Conservation (phyloP, 2,888 invertebrate species). For the Serripes groenlandicus region DNA sequence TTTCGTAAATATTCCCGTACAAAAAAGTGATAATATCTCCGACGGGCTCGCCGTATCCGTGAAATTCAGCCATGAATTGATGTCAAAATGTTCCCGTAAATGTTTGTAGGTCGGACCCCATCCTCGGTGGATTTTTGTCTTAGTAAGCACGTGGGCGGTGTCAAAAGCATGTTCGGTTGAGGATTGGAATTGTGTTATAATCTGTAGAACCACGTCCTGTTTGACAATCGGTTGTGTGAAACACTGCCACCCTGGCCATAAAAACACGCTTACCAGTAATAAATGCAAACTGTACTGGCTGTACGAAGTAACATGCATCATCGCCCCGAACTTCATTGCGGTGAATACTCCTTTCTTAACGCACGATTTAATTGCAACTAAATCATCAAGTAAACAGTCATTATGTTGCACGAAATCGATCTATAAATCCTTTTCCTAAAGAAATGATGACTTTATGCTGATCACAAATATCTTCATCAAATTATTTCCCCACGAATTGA, state of each 20-base stretch:
- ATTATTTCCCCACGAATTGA: too few species aligned
- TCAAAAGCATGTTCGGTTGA: constrained; percentile 32
- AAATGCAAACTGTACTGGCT: constrained; percentile 11
- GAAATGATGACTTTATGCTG: too few species aligned
- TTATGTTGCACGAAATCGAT: too few species aligned
- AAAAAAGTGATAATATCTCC: constrained; percentile 70
- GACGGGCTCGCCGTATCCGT: constrained; percentile 63
- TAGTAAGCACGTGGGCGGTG: constrained; percentile 40
- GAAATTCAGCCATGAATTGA: constrained; percentile 64
- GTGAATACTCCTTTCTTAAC: too few species aligned
- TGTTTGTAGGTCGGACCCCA: constrained; percentile 35
- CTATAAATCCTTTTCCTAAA: too few species aligned
- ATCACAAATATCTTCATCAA: too few species aligned
- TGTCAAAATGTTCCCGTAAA: constrained; percentile 46
- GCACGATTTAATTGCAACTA: too few species aligned
- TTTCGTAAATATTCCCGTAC: constrained; percentile 68
- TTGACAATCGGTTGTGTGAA: constrained; percentile 11
- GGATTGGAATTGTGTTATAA: constrained; percentile 42
- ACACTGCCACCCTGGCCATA: constrained; percentile 31
- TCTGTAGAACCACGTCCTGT: constrained; percentile 60
- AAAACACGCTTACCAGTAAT: constrained; percentile 5
- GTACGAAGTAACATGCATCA: not conserved
- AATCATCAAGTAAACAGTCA: too few species aligned
- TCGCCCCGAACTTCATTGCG: not conserved
- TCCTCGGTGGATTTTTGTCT: constrained; percentile 51